These are phyloP conservation scores for Parambassis ranga DNA, from an alignment of 2,797 vertebrate species.

Conservation along the genomic window DNA sequence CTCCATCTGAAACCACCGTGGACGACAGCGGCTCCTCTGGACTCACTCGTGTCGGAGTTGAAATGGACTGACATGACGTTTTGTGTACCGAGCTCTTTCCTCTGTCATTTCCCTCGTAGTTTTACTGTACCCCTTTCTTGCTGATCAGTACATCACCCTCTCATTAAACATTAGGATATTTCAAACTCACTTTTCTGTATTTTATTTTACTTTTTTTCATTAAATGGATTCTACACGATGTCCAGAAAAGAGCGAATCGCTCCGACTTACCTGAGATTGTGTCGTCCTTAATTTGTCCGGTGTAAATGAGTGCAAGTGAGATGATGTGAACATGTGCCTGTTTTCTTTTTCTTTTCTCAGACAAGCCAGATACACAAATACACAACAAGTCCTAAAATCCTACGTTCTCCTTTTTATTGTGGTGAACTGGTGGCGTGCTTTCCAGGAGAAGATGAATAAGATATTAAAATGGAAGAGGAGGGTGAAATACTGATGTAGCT, in stretches of 20 bases:
- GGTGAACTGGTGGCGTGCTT: not conserved
- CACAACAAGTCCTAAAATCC: not conserved
- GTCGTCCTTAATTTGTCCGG: slow-evolving; percentile 44
- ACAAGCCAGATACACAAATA: not conserved
- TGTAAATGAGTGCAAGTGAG: slow-evolving; percentile 30
- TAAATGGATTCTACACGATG: slow-evolving; percentile 55
- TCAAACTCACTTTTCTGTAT: slow-evolving; percentile 79
- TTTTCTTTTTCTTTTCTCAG: not conserved
- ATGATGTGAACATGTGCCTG: slow-evolving; percentile 11
- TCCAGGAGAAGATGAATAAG: not conserved
- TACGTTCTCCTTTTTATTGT: not conserved
- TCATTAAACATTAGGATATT: slow-evolving; percentile 87
- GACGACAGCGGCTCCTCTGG: slow-evolving; percentile 53
- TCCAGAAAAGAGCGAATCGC: slow-evolving; percentile 49
- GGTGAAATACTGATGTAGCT: not conserved
- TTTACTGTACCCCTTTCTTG: slow-evolving; percentile 82
- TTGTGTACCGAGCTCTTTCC: slow-evolving; percentile 67
- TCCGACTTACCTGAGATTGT: slow-evolving; percentile 42
- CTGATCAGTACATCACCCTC: slow-evolving; percentile 80
- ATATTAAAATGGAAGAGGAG: not conserved
- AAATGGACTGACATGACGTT: slow-evolving; percentile 68
- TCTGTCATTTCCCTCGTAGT: slow-evolving; percentile 71
- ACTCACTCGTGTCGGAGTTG: slow-evolving; percentile 57
- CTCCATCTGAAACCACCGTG: slow-evolving; percentile 46
- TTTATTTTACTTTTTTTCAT: slow-evolving; percentile 73